Conservation (phyloP, 35 echinoderm and acorn worm genomes). For the Anneissia japonica region DNA sequence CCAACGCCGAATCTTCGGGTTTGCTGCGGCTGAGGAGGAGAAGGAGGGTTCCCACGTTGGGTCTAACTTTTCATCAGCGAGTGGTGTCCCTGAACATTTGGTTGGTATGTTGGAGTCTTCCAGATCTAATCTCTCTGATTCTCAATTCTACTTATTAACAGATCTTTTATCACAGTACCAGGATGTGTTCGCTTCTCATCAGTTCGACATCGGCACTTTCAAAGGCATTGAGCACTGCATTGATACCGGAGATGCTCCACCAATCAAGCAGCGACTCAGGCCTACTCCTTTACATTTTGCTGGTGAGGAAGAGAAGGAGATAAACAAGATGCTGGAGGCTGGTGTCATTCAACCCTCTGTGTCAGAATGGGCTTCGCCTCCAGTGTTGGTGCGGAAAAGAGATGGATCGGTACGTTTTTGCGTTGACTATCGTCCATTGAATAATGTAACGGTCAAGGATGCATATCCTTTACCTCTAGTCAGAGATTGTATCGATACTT, state of each 20-base stretch:
- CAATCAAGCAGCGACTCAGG: constrained; percentile 30
- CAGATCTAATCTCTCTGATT: too few relatives aligned
- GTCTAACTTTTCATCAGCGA: too few relatives aligned
- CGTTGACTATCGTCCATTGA: constrained; percentile 24
- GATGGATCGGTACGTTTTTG: neutral
- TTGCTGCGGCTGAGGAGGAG: too few relatives aligned
- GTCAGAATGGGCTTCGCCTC: constrained; percentile 36
- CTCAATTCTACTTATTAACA: too few relatives aligned
- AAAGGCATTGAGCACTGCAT: constrained; percentile 17
- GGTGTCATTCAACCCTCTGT: constrained; percentile 23
- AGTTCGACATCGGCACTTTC: constrained; percentile 28
- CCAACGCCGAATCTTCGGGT: too few relatives aligned
- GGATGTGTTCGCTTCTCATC: constrained; percentile 26
- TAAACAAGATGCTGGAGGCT: constrained; percentile 5
- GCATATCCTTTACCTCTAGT: constrained; percentile 36
- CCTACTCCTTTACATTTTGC: constrained; percentile 22
- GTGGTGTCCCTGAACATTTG: too few relatives aligned
- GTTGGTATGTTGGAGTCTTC: too few relatives aligned
- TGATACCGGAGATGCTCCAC: constrained; percentile 21
- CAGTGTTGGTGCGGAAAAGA: constrained; percentile 27
- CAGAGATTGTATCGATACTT: constrained; percentile 32
- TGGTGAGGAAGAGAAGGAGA: constrained; percentile 15
- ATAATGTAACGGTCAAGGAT: constrained; percentile 26
- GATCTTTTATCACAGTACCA: too few relatives aligned
- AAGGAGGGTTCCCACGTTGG: too few relatives aligned